phyloP scores from a whole-genome alignment of 2,113 vertebrate genomes.

The Pterocles gutturalis region DNA sequence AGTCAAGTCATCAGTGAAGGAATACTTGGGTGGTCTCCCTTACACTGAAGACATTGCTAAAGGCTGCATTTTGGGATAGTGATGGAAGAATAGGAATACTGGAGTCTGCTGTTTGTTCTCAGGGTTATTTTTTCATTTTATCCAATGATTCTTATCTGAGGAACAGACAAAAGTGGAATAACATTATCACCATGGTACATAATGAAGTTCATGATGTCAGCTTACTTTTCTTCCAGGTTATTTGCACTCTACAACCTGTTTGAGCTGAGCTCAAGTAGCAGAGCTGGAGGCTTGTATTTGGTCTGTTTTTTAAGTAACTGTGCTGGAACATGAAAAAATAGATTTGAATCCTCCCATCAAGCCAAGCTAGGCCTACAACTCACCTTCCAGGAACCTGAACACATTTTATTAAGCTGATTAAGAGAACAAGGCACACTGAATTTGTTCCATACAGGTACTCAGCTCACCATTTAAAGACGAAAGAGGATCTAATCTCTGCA shows the following conservation, averaged over 20 bases:
- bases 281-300: background rate
- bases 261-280: background rate
- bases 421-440: background rate
- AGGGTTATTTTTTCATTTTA: background rate
- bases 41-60: background rate
- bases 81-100: background rate
- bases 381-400: background rate
- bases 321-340: background rate
- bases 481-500: background rate
- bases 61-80: background rate
- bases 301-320: background rate
- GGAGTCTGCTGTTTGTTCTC: background rate
- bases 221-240: background rate
- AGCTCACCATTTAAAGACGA: fast-evolving
- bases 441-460: background rate
- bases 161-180: background rate
- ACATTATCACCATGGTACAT: background rate
- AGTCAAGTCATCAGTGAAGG: background rate
- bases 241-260: background rate
- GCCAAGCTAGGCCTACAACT: background rate
- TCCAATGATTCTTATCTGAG: background rate
- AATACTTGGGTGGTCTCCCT: background rate
- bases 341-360: background rate
- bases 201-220: background rate
- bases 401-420: background rate